A percentile compares a stretch with the other conserved stretches of the same genome.
phyloP scores from a whole-genome alignment of 2,113 vertebrate genomes.

The Alouatta palliata region DNA sequence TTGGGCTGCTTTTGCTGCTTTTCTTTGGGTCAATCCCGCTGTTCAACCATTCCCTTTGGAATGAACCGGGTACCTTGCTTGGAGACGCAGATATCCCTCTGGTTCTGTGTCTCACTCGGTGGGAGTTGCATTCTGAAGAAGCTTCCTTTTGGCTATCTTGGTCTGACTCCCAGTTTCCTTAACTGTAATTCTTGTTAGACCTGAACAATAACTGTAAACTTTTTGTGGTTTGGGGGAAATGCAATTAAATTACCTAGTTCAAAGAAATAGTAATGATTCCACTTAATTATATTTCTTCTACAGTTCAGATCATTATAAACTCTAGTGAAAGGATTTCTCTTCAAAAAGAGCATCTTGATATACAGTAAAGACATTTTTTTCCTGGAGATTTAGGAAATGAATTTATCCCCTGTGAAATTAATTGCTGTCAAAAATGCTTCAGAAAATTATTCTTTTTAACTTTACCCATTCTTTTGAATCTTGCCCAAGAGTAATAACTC shows the following conservation, averaged over 20 bases:
- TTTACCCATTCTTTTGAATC: slow-evolving; percentile 45
- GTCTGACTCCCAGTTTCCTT: too few relatives aligned
- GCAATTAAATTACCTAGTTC: slow-evolving; percentile 51
- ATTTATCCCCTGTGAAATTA: slow-evolving; percentile 29
- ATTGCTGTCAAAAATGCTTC: slow-evolving; percentile 54
- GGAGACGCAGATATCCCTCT: too few relatives aligned
- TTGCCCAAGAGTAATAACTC: background rate
- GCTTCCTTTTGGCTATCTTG: too few relatives aligned
- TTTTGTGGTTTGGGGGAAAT: slow-evolving; percentile 36
- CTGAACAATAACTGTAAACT: slow-evolving; percentile 49
- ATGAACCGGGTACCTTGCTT: too few relatives aligned
- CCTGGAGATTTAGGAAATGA: slow-evolving; percentile 17
- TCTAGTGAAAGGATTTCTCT: slow-evolving; percentile 23
- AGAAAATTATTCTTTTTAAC: slow-evolving; percentile 42
- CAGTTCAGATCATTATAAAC: slow-evolving; percentile 48
- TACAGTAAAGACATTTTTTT: background rate
- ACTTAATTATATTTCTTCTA: slow-evolving; percentile 57
- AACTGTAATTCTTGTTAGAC: slow-evolving; percentile 30
- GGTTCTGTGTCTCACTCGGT: too few relatives aligned
- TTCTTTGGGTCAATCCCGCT: too few relatives aligned
- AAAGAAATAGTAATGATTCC: slow-evolving; percentile 26
- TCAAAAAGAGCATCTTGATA: slow-evolving; percentile 8
- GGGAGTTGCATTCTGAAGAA: too few relatives aligned
- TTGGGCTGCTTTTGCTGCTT: too few relatives aligned
- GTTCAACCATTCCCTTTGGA: too few relatives aligned